Evolutionary conservation across 2,888 invertebrate species (phyloP).

Genomic region (Thecophora atra): DNA sequence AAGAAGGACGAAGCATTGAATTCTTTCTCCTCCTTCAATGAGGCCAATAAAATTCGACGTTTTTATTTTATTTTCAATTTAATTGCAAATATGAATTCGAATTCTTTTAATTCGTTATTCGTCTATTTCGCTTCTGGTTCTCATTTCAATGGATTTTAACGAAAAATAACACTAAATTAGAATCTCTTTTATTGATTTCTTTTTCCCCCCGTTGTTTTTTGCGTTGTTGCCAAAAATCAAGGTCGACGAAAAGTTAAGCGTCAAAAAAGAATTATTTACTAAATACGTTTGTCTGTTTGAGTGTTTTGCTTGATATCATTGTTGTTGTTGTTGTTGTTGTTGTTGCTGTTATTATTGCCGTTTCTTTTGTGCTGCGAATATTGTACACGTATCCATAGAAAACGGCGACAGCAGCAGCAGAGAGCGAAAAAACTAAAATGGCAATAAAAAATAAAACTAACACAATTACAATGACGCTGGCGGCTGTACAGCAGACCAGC

Average conservation of each 20-base stretch:
- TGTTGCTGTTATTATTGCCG: neutral
- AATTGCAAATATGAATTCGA: neutral
- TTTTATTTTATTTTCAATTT: neutral
- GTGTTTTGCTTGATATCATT: neutral
- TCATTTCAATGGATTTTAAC: neutral
- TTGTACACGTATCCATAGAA: no score
- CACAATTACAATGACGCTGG: constrained; percentile 22
- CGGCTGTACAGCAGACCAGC: neutral
- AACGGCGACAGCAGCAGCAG: constrained; percentile 15
- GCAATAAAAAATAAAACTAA: constrained; percentile 12
- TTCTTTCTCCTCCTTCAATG: no score
- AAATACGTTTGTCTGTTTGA: neutral
- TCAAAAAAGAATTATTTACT: constrained; percentile 18
- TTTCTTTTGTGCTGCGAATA: no score
- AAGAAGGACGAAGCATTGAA: constrained; percentile 9
- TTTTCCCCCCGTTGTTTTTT: constrained; percentile 10
- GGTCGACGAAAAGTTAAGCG: constrained; percentile 31
- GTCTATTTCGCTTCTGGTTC: neutral
- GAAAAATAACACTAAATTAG: constrained; percentile 21
- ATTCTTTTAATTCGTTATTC: no score
- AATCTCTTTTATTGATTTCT: constrained; percentile 17
- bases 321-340: constrained; percentile 7
- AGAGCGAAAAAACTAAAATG: constrained; percentile 12
- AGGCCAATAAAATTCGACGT: neutral
- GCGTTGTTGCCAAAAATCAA: constrained; percentile 32